Conservation (phyloP, 2,888 invertebrate genomes). For the Agonopterix subpropinquella region DNA sequence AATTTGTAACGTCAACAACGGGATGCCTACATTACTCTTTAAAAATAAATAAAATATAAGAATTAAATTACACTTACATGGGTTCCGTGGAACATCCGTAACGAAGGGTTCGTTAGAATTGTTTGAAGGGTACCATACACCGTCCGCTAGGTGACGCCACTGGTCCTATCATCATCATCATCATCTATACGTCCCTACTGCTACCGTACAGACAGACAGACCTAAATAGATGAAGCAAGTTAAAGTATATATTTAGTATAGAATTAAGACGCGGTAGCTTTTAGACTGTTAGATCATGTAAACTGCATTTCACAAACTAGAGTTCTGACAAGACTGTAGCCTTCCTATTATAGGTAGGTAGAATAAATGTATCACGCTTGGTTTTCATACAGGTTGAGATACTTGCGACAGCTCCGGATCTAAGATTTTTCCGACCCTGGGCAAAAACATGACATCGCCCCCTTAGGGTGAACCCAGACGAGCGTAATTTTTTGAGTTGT, state of each 20-base stretch:
- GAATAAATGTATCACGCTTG: no score
- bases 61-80: constrained; percentile 9
- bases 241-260: not conserved
- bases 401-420: no score
- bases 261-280: no score
- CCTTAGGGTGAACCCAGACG: no score
- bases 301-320: no score
- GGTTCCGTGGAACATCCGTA: not conserved
- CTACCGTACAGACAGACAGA: not conserved
- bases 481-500: no score
- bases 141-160: constrained; percentile 7
- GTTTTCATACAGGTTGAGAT: no score
- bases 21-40: constrained; percentile 10
- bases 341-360: no score
- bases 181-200: not conserved
- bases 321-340: no score
- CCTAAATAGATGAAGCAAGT: not conserved
- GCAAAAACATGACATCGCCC: no score
- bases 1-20: constrained; percentile 32
- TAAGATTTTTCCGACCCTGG: no score
- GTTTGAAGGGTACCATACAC: constrained; percentile 4
- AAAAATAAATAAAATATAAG: constrained; percentile 19
- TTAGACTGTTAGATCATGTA: no score
- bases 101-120: not conserved
- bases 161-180: not conserved